Conservation (phyloP, 1,140 invertebrate genomes). For the Stratiolaelaps scimitus region DNA sequence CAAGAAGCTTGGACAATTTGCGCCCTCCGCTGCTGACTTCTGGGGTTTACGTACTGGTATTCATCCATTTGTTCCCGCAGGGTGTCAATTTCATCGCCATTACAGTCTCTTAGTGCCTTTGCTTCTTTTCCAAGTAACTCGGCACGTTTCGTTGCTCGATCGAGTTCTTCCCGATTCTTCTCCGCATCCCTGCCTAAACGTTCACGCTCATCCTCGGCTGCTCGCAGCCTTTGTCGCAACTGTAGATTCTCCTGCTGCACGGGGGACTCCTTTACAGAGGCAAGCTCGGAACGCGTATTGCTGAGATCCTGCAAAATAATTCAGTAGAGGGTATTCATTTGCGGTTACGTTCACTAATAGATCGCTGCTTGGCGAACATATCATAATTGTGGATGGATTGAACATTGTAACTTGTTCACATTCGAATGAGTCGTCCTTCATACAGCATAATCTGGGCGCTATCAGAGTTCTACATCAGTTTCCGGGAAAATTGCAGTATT, state of each 20-base stretch:
- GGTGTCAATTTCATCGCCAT: slow-evolving; percentile 43
- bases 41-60: background rate
- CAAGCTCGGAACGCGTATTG: background rate
- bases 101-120: slow-evolving; percentile 30
- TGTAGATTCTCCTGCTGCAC: slow-evolving; percentile 26
- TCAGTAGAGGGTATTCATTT: no score
- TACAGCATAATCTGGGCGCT: no score
- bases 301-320: no score
- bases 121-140: slow-evolving; percentile 32
- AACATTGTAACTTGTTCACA: no score
- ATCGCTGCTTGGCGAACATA: no score
- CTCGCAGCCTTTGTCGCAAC: slow-evolving; percentile 4
- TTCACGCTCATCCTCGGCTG: slow-evolving; percentile 19
- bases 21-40: no score
- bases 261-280: background rate
- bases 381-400: no score
- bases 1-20: no score
- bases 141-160: slow-evolving; percentile 35
- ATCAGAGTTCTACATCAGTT: no score
- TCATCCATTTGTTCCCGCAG: slow-evolving; percentile 39
- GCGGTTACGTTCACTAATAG: no score
- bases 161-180: slow-evolving; percentile 32
- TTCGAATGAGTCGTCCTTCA: no score
- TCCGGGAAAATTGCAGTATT: no score
- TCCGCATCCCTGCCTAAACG: background rate